Evolutionary conservation across 2,888 invertebrate genomes (phyloP).

Genomic region (Sussaba pulchella): DNA sequence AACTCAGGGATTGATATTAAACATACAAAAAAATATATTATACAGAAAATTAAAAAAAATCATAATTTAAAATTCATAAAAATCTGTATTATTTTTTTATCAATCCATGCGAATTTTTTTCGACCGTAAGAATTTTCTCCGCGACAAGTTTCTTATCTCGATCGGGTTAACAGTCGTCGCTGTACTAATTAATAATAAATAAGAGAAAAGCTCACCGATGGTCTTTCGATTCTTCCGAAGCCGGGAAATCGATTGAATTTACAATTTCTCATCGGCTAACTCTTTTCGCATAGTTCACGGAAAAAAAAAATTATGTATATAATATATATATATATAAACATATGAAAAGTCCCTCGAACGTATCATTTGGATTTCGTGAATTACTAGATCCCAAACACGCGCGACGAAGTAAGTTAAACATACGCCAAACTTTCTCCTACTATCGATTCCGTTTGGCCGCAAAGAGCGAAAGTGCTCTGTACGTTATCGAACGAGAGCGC

Average conservation of each 20-base stretch:
- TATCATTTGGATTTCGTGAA: conserved; percentile 26
- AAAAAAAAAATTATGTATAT: background rate
- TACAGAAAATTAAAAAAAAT: conserved; percentile 14
- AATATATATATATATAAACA: background rate
- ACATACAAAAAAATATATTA: no score
- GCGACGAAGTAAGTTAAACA: conserved; percentile 14
- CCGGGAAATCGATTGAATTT: conserved; percentile 35
- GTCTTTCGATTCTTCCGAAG: conserved; percentile 10
- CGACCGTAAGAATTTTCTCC: conserved; percentile 30
- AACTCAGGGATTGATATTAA: no score
- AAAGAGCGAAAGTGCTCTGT: conserved; percentile 67
- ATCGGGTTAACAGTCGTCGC: conserved; percentile 4
- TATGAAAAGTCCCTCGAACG: conserved; percentile 4
- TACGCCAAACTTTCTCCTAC: conserved; percentile 67
- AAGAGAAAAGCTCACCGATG: conserved; percentile 33
- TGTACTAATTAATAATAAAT: conserved; percentile 46
- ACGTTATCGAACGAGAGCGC: conserved; percentile 65
- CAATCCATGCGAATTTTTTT: background rate
- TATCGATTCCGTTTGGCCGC: conserved; percentile 66
- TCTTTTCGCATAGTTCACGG: background rate
- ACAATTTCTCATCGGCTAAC: conserved; percentile 17
- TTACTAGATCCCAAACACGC: conserved; percentile 35
- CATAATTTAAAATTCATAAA: conserved; percentile 1
- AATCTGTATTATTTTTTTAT: background rate
- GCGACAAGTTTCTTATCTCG: conserved; percentile 36